Percentiles rank a stretch among this genome's conserved stretches.
phyloP scores from a whole-genome alignment of 2,888 invertebrate species.

The Oligia fasciuncula region DNA sequence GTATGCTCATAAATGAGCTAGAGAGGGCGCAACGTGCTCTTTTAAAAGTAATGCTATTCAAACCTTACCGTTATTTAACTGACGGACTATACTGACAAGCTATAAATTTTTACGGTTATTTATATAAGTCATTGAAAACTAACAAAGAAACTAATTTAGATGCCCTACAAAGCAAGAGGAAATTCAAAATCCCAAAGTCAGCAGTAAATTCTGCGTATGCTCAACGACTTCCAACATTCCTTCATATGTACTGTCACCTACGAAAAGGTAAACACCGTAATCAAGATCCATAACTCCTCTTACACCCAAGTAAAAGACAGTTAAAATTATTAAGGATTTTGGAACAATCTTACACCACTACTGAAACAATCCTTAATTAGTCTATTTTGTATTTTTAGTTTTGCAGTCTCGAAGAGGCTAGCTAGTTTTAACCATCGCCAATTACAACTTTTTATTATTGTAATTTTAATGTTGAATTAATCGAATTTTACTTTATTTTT shows the following conservation, averaged over 20 bases:
- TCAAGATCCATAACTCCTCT: neutral
- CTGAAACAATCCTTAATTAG: neutral
- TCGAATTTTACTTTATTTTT: neutral
- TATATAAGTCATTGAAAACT: neutral
- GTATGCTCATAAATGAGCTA: too few relatives aligned
- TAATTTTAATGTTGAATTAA: neutral
- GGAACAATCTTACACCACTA: neutral
- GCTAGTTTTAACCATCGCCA: too few relatives aligned
- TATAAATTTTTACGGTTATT: neutral
- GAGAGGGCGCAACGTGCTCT: neutral
- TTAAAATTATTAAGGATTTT: neutral
- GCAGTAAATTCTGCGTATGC: neutral
- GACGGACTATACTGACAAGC: too few relatives aligned
- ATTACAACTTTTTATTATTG: neutral
- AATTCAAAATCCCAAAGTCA: neutral
- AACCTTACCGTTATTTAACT: neutral
- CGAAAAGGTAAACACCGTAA: neutral
- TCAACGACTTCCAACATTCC: too few relatives aligned
- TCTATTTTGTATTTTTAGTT: too few relatives aligned
- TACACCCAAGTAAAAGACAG: neutral
- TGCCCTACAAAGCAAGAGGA: too few relatives aligned
- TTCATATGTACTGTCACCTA: too few relatives aligned
- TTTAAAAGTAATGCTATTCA: neutral
- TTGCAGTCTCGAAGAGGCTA: too few relatives aligned
- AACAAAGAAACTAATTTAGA: neutral